Evolutionary conservation across 1,140 invertebrate species (phyloP), one percentile per base, ranked within the genome.

Genomic region (Aphelenchoides avenae): DNA sequence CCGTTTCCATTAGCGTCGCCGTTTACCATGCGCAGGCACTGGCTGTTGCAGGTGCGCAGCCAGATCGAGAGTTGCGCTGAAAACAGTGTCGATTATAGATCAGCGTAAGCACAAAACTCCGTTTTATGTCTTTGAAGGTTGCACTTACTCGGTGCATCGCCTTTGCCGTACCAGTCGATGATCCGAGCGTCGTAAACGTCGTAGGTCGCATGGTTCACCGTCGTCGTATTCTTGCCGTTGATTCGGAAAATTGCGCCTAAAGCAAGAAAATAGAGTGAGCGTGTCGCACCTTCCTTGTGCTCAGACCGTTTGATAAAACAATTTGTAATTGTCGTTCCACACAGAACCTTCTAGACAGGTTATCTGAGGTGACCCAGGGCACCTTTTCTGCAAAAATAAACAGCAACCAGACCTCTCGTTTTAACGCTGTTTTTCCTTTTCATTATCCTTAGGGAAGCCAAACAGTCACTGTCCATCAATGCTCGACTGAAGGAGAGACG

Each of bases 121-220:
- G 15, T 39, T 3, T 39, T 39, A 15, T 18, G 24, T 1, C 3
- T 55, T 11, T n/a, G 30, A 56, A n/a, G 57, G 22, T 30, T 42
- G 22, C 15, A 63, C 22, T 46, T 26, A 71, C 55, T 43, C 22
- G 54, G 55, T 62, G 27, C 6, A n/a, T 48, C 42, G 0, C 20
- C 61, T 34, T 48, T 36, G n/a, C 58, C 57, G 33, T 55, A 64
- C 61, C 62, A 66, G 13, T 59, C 57, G 1, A 57, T 26, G n/a
- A 56, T 30, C 20, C 30, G 22, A 11, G 64, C 44, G 40, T 59
- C 57, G 26, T 52, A 59, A 5, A 59, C 57, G 34, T 48, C 30
- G 29, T 66, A 59, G 9, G 5, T 37, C 3, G 41, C 48, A 11
- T 48, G 20, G n/a, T 51, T 34, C 11, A 40, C n/a, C 15, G 40